phyloP scores from a whole-genome alignment of 2,113 vertebrate species.

The Rhinolophus sinicus region DNA sequence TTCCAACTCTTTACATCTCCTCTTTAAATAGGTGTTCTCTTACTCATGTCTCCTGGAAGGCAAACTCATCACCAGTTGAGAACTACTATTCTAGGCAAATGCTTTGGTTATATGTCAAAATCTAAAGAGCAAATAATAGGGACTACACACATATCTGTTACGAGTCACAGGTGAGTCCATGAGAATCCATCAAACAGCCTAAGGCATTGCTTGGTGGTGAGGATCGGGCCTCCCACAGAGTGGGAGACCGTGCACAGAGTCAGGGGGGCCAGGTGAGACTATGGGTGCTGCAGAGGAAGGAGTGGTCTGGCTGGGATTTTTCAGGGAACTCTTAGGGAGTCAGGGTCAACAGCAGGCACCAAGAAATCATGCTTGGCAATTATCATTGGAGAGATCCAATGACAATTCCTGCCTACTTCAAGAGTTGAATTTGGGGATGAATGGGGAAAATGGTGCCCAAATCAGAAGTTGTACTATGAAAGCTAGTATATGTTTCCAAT shows the following conservation, averaged over 20 bases:
- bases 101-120: slow-evolving; percentile 28
- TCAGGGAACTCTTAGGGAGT: neutral
- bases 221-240: neutral
- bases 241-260: neutral
- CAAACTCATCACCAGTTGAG: neutral
- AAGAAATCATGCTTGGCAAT: neutral
- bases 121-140: slow-evolving; percentile 12
- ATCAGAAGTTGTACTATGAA: neutral
- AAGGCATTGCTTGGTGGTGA: neutral
- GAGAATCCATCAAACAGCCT: neutral
- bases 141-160: neutral
- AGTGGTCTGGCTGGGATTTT: neutral
- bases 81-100: neutral
- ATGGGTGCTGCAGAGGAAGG: neutral
- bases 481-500: neutral
- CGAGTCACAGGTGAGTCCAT: neutral
- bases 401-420: neutral
- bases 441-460: neutral
- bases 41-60: neutral
- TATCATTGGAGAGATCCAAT: neutral
- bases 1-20: neutral
- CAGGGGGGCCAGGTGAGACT: neutral
- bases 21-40: neutral
- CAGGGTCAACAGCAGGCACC: neutral
- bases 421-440: neutral